Conservation (phyloP, 1,140 invertebrate species). For the Calycopis cecrops region DNA sequence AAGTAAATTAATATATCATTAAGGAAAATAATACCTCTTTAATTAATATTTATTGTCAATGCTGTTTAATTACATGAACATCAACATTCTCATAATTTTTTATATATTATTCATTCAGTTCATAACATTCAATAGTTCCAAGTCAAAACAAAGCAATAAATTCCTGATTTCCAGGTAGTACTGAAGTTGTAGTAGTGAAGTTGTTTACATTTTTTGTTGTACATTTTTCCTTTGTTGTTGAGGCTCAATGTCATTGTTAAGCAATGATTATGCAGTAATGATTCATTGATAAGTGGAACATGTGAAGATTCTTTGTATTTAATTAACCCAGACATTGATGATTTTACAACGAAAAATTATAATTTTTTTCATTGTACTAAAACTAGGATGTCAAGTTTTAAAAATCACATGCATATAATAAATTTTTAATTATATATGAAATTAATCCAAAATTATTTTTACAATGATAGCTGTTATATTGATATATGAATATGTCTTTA, state of each 20-base stretch:
- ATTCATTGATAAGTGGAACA: conserved; percentile 13
- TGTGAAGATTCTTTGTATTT: neutral
- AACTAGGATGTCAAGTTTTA: no score
- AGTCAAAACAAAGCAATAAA: no score
- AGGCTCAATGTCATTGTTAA: conserved; percentile 22
- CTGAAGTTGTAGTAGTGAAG: neutral
- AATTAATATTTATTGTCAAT: no score
- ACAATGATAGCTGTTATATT: no score
- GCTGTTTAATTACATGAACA: no score
- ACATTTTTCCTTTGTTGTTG: conserved; percentile 4
- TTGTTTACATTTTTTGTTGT: conserved; percentile 6
- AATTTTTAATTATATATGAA: neutral
- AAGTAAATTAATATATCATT: no score
- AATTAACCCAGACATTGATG: conserved; percentile 1
- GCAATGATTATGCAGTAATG: conserved; percentile 18
- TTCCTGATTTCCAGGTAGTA: conserved; percentile 2
- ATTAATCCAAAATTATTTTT: neutral
- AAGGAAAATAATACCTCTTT: no score
- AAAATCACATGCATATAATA: no score
- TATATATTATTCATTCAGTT: neutral
- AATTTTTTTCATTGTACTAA: no score
- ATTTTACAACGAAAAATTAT: no score
- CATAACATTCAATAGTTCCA: neutral
- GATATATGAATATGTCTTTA: no score
- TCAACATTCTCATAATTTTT: no score